These are phyloP conservation scores for Phengaris arion DNA, from an alignment of 2,888 invertebrate genomes.

Conservation along the genomic window DNA sequence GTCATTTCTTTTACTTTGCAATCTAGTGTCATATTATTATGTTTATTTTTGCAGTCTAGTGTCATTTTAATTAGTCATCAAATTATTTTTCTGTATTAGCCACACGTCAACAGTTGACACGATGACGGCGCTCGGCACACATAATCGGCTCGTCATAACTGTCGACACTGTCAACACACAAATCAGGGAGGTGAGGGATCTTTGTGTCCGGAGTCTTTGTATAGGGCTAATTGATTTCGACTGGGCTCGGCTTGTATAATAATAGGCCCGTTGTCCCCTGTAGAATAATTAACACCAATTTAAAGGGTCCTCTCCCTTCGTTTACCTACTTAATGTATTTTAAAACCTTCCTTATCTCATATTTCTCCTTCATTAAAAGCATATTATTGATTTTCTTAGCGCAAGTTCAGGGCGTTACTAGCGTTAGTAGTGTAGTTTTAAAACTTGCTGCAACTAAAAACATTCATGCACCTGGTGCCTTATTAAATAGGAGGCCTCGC, in stretches of 20 bases:
- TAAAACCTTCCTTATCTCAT: conserved; percentile 12
- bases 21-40: too few relatives aligned
- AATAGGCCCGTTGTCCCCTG: conserved; percentile 48
- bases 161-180: conserved; percentile 5
- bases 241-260: conserved; percentile 49
- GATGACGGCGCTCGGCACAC: conserved; percentile 38
- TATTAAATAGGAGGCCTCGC: too few relatives aligned
- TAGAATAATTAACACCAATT: conserved; percentile 69
- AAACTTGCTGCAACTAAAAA: neutral
- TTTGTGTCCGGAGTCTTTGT: conserved; percentile 49
- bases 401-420: neutral
- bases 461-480: too few relatives aligned
- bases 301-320: conserved; percentile 50
- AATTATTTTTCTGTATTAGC: too few relatives aligned
- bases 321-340: conserved; percentile 62
- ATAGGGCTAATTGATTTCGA: conserved; percentile 69
- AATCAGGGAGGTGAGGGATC: neutral
- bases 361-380: neutral
- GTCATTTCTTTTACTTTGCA: too few relatives aligned
- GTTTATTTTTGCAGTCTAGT: too few relatives aligned
- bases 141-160: conserved; percentile 42
- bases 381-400: conserved; percentile 13
- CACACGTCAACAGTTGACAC: conserved; percentile 34
- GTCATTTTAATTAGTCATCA: too few relatives aligned
- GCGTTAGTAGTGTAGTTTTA: neutral